Percentiles rank a stretch among this genome's conserved stretches.
Evolutionary conservation across 2,113 vertebrate genomes (phyloP).

Genomic region (Anser brachyrhynchus): DNA sequence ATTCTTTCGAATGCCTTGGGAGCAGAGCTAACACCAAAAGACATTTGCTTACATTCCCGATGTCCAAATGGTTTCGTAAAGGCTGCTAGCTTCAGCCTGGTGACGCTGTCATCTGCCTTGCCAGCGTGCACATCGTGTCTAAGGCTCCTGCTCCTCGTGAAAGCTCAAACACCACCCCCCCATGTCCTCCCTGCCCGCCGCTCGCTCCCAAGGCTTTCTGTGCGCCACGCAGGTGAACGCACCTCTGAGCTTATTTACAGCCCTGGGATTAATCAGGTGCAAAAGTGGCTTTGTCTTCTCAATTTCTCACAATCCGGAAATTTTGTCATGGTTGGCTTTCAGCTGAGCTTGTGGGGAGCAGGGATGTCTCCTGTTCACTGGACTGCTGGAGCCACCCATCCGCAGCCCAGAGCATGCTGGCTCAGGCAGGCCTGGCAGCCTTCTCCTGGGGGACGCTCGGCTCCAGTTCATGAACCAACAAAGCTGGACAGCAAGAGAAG

Average conservation of each 20-base stretch:
- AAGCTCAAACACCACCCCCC: neutral
- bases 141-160: neutral
- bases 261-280: neutral
- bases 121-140: accelerated
- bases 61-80: neutral
- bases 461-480: constrained; percentile 14
- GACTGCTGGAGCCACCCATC: neutral
- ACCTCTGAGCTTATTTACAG: neutral
- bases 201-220: neutral
- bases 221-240: accelerated
- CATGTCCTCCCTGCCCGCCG: accelerated
- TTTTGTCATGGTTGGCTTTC: neutral
- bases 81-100: neutral
- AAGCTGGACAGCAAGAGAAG: neutral
- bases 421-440: neutral
- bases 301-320: accelerated
- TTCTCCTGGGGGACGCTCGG: neutral
- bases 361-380: neutral
- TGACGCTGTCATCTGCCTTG: neutral
- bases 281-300: neutral
- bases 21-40: constrained; percentile 22
- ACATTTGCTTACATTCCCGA: neutral
- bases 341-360: neutral
- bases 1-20: constrained; percentile 29
- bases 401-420: neutral